Evolutionary conservation across 2,888 invertebrate genomes (phyloP).

Genomic region (Pammene fasciana): DNA sequence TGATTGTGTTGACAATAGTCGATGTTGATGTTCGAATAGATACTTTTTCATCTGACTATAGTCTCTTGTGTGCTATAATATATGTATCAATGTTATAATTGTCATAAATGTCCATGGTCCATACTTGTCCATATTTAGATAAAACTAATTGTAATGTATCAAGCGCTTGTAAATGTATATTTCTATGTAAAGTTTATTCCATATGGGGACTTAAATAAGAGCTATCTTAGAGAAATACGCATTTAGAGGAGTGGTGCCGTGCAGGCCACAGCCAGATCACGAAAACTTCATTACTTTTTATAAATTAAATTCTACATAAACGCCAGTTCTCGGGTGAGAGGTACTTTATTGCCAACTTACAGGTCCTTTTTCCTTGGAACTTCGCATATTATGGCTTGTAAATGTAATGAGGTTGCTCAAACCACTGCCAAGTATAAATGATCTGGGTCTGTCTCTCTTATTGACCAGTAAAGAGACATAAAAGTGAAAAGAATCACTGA

Average conservation of each 20-base stretch:
- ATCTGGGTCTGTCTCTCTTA: no score
- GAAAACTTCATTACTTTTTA: conserved; percentile 1
- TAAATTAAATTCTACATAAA: neutral
- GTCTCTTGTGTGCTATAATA: neutral
- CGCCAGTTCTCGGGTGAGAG: neutral
- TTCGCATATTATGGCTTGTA: no score
- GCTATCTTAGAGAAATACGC: conserved; percentile 25
- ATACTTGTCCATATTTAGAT: conserved; percentile 16
- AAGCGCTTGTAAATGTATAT: conserved; percentile 16
- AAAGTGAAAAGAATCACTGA: no score
- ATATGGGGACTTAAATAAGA: conserved; percentile 14
- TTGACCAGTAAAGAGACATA: no score
- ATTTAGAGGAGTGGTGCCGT: conserved; percentile 31
- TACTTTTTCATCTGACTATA: neutral
- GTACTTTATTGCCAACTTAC: neutral
- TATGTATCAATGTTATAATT: conserved; percentile 1
- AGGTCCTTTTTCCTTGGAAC: no score
- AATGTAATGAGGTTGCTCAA: no score
- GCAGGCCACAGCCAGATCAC: conserved; percentile 13
- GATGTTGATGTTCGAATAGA: neutral
- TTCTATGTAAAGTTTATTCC: conserved; percentile 1
- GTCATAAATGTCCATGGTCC: conserved; percentile 1
- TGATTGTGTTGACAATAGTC: neutral
- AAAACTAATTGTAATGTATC: neutral
- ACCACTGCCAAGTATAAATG: no score